Percentiles rank a stretch among this genome's conserved stretches.
phyloP scores from a whole-genome alignment of 2,113 vertebrate genomes.

The Sinocyclocheilus anshuiensis region DNA sequence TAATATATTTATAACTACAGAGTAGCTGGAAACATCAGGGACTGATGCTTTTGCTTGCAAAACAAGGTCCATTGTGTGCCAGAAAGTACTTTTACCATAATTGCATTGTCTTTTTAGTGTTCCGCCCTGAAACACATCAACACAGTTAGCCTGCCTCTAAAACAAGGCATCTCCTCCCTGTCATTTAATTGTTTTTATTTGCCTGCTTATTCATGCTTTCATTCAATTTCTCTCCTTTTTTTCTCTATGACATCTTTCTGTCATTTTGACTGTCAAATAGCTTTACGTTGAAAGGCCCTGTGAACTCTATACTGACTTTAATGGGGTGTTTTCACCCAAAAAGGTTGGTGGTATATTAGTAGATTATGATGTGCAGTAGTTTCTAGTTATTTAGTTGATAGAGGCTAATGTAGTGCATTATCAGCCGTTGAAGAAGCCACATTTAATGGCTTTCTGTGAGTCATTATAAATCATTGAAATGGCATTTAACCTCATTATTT shows the following conservation, averaged over 20 bases:
- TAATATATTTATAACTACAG: too few relatives aligned
- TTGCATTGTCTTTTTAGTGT: neutral
- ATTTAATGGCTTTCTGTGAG: neutral
- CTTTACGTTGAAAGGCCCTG: slow-evolving; percentile 85
- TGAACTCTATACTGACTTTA: slow-evolving; percentile 92
- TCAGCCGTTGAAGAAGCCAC: neutral
- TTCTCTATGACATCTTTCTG: slow-evolving; percentile 56
- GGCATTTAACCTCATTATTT: neutral
- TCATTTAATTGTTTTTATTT: slow-evolving; percentile 27
- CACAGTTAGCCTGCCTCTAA: slow-evolving; percentile 17
- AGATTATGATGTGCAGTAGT: slow-evolving; percentile 31
- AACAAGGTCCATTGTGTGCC: neutral
- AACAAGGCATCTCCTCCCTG: neutral
- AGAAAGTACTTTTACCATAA: neutral
- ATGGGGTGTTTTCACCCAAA: slow-evolving; percentile 89
- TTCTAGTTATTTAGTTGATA: neutral
- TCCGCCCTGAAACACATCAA: slow-evolving; percentile 10
- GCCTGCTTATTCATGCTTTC: slow-evolving; percentile 23
- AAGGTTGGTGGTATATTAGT: slow-evolving; percentile 77
- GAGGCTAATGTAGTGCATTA: neutral
- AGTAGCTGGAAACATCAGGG: too few relatives aligned
- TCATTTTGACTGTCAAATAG: slow-evolving; percentile 73
- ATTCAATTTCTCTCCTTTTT: slow-evolving; percentile 45
- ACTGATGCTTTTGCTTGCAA: neutral
- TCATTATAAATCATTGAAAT: neutral